phyloP scores from a whole-genome alignment of 2,888 invertebrate genomes.

The Megalurothrips usitatus region DNA sequence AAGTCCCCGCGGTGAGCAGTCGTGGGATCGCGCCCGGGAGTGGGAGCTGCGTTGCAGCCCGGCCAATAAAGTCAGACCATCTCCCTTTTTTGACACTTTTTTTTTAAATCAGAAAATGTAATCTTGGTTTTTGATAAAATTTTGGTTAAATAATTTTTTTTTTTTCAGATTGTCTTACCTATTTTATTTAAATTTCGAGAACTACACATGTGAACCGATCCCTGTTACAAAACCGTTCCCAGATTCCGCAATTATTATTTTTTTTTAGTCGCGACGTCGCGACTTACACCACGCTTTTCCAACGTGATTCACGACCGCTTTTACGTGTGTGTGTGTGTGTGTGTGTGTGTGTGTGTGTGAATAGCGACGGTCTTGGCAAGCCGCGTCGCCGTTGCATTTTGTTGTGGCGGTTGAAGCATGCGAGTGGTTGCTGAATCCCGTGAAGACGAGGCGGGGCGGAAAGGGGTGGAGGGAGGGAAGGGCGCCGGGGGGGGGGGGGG shows the following conservation, averaged over 20 bases:
- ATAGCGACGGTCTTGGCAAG: not conserved
- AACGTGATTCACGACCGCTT: not conserved
- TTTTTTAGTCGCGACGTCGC: too few relatives aligned
- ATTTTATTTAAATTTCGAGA: not conserved
- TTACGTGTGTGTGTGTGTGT: not conserved
- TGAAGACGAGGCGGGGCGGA: not conserved
- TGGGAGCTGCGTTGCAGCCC: constrained; percentile 83
- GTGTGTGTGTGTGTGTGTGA: not conserved
- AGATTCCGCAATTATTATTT: too few relatives aligned
- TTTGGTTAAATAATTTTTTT: not conserved
- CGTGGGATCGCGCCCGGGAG: constrained; percentile 98
- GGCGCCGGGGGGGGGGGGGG: not conserved
- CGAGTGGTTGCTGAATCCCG: constrained; percentile 15
- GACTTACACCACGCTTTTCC: not conserved
- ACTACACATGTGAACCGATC: too few relatives aligned
- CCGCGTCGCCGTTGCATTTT: not conserved
- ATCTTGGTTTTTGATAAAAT: too few relatives aligned
- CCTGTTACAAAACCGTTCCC: too few relatives aligned
- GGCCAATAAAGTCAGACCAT: constrained; percentile 70
- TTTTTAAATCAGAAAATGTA: not conserved
- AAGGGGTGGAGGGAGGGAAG: not conserved
- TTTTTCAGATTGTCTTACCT: too few relatives aligned
- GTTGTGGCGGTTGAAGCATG: constrained; percentile 28
- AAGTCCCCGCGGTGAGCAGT: constrained; percentile 98
- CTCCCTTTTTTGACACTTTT: constrained; percentile 8